Percentiles rank a stretch among this genome's conserved stretches.
These are phyloP conservation scores for Paracanthobrama guichenoti DNA, from an alignment of 2,113 vertebrate genomes.

Conservation along the genomic window DNA sequence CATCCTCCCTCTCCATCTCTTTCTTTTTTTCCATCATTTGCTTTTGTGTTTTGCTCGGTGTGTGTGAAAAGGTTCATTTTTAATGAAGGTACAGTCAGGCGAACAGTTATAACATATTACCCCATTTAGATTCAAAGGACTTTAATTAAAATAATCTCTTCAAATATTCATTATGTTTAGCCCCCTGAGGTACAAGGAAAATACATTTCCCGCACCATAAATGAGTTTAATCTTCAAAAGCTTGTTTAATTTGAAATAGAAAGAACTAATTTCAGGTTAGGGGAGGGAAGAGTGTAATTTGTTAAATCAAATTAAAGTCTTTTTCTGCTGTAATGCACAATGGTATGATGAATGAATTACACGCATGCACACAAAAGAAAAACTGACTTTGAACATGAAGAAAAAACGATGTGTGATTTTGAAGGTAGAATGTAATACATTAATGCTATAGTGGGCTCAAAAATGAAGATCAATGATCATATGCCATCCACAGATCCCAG, in stretches of 20 bases:
- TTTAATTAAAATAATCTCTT: constrained; percentile 92
- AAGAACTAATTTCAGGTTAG: constrained; percentile 55
- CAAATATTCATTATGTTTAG: constrained; percentile 89
- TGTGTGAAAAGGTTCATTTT: constrained; percentile 86
- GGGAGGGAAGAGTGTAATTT: constrained; percentile 80
- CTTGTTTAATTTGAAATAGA: constrained; percentile 77
- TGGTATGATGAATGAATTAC: not conserved
- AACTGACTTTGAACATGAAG: not conserved
- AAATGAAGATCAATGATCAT: not conserved
- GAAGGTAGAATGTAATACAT: not conserved
- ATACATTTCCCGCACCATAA: constrained; percentile 63
- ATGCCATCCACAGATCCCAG: constrained; percentile 8
- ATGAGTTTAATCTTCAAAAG: constrained; percentile 72
- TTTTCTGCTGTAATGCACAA: constrained; percentile 1
- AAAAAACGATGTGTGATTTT: not conserved
- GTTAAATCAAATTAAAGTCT: constrained; percentile 70
- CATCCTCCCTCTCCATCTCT: constrained; percentile 72
- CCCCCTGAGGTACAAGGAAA: constrained; percentile 79
- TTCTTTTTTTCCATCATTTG: not conserved
- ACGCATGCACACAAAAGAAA: not conserved
- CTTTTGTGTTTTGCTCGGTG: constrained; percentile 64
- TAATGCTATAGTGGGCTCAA: not conserved
- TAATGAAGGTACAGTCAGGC: constrained; percentile 84
- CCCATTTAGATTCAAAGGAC: constrained; percentile 86
- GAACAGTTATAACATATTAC: constrained; percentile 85